phyloP scores from a whole-genome alignment of 2,888 invertebrate species.

The Caenorhabditis drosophilae region DNA sequence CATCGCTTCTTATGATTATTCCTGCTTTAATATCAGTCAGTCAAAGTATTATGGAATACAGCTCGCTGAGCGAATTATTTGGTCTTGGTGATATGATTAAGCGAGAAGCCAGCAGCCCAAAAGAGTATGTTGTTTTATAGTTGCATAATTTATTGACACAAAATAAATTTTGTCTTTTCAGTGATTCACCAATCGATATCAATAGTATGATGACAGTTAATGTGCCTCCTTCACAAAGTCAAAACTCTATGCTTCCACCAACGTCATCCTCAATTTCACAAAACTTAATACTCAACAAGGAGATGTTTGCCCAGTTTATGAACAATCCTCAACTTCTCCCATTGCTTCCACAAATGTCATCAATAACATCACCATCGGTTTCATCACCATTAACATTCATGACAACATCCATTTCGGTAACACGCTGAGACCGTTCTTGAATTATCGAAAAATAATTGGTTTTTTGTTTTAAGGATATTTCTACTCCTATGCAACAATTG shows the following conservation, averaged over 20 bases:
- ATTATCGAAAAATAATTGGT: no score
- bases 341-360: slow-evolving; percentile 17
- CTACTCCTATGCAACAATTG: slow-evolving; percentile 9
- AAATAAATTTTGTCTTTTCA: slow-evolving; percentile 13
- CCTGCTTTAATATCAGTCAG: slow-evolving; percentile 59
- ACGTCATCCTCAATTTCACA: slow-evolving; percentile 4
- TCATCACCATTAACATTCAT: background rate
- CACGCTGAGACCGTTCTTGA: no score
- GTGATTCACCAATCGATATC: slow-evolving; percentile 25
- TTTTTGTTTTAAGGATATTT: no score
- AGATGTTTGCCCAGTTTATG: slow-evolving; percentile 25
- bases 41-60: slow-evolving; percentile 38
- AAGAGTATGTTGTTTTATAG: slow-evolving; percentile 9
- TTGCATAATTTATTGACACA: background rate
- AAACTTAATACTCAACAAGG: slow-evolving; percentile 27
- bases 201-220: slow-evolving; percentile 8
- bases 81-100: slow-evolving; percentile 51
- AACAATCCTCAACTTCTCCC: slow-evolving; percentile 26
- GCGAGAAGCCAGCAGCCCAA: slow-evolving; percentile 26
- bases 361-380: slow-evolving; percentile 12
- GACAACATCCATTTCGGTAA: background rate
- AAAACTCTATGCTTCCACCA: slow-evolving; percentile 8
- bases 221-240: no score
- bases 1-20: slow-evolving; percentile 61
- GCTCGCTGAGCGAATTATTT: slow-evolving; percentile 49